These are phyloP conservation scores for Ctenoplectra terminalis DNA, from an alignment of 1,140 invertebrate species.

Conservation along the genomic window DNA sequence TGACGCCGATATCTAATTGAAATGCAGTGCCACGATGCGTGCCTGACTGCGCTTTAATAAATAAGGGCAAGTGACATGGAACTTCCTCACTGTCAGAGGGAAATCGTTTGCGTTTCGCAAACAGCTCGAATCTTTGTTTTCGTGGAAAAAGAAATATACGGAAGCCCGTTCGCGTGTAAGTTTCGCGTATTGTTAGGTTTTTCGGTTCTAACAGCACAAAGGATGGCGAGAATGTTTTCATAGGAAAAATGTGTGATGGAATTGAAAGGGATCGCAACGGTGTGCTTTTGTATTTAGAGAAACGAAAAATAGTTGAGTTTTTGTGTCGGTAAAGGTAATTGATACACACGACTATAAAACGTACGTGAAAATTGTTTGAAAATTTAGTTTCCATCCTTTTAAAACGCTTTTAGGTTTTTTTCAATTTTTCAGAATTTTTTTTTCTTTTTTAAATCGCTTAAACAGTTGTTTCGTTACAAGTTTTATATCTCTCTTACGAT, in stretches of 20 bases:
- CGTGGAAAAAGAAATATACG: not conserved
- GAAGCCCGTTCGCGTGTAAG: not conserved
- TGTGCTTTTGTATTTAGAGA: not conserved
- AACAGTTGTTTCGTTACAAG: no score
- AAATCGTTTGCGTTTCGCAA: not conserved
- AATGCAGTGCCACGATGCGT: not conserved
- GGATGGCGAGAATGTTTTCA: not conserved
- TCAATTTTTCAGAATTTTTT: no score
- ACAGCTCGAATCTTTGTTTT: not conserved
- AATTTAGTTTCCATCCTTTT: no score
- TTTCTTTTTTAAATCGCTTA: no score
- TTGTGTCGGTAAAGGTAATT: no score
- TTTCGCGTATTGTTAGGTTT: not conserved
- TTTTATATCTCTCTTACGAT: no score
- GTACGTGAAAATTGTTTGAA: no score
- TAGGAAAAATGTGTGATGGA: not conserved
- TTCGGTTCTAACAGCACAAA: not conserved
- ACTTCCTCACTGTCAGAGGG: not conserved
- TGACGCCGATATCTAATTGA: not conserved
- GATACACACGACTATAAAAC: no score
- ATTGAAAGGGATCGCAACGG: no score
- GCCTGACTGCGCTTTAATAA: constrained; percentile 22
- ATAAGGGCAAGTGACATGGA: not conserved
- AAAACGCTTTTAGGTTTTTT: no score
- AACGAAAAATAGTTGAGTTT: not conserved